These are phyloP conservation scores for Sympetrum striolatum DNA, from an alignment of 2,888 invertebrate species.

Conservation along the genomic window DNA sequence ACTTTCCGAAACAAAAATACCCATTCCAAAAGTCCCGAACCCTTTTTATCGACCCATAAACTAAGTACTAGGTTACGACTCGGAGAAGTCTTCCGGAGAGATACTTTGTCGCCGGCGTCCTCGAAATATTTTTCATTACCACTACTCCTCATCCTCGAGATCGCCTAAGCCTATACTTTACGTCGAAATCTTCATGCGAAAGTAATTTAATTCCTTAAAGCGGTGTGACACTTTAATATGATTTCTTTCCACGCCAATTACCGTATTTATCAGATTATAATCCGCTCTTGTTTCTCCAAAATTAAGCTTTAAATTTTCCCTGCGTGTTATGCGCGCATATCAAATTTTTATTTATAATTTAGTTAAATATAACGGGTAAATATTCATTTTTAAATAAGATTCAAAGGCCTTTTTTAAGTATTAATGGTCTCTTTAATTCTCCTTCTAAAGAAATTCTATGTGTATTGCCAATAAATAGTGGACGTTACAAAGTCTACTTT, in stretches of 20 bases:
- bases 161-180: neutral
- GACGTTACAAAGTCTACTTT: too few species aligned
- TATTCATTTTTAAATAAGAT: too few species aligned
- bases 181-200: neutral
- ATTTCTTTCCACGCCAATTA: neutral
- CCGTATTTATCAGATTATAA: too few species aligned
- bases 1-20: neutral
- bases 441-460: too few species aligned
- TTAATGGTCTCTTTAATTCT: too few species aligned
- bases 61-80: neutral
- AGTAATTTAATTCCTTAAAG: neutral
- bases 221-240: neutral
- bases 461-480: too few species aligned
- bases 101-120: neutral
- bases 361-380: too few species aligned
- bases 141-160: neutral
- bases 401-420: too few species aligned
- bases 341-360: too few species aligned
- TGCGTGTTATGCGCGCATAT: too few species aligned
- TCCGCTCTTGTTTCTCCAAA: too few species aligned
- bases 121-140: neutral
- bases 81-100: neutral
- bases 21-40: neutral
- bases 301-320: too few species aligned
- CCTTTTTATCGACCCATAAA: neutral